Conservation (phyloP, 1,140 invertebrate species). For the Scaptodrosophila lebanonensis region DNA sequence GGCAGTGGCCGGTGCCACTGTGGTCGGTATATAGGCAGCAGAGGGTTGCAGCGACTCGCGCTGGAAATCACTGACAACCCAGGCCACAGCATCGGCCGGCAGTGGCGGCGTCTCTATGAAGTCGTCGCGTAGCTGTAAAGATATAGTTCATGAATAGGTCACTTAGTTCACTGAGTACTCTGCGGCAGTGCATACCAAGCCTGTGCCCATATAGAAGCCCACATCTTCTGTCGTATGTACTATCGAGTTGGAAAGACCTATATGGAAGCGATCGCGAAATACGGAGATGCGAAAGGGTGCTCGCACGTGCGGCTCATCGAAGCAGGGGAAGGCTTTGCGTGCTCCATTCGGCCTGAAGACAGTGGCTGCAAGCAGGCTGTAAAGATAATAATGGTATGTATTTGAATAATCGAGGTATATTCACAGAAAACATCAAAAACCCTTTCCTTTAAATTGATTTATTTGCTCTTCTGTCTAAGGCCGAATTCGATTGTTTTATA, state of each 20-base stretch:
- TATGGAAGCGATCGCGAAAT: constrained; percentile 89
- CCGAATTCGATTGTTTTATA: too few species aligned
- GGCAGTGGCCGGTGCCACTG: constrained; percentile 42
- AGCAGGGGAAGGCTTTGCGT: constrained; percentile 95
- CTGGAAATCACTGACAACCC: constrained; percentile 76
- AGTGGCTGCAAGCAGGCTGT: constrained; percentile 93
- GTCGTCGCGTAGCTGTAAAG: constrained; percentile 64
- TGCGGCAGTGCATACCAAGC: constrained; percentile 84
- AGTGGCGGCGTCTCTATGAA: constrained; percentile 76
- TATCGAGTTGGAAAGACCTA: constrained; percentile 93
- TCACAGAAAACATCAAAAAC: too few species aligned
- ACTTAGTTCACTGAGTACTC: neutral
- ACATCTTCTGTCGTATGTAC: constrained; percentile 91
- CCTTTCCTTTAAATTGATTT: too few species aligned
- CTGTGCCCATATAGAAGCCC: constrained; percentile 90
- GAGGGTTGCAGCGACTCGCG: constrained; percentile 73
- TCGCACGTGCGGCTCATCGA: constrained; percentile 97
- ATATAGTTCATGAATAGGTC: neutral
- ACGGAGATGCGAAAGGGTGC: constrained; percentile 94
- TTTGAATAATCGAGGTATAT: neutral
- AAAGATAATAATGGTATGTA: constrained; percentile 25
- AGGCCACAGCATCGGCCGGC: constrained; percentile 74
- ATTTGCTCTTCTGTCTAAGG: too few species aligned
- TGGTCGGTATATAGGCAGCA: constrained; percentile 69
- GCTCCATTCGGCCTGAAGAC: constrained; percentile 97